These are phyloP conservation scores for Colletes gigas DNA, from an alignment of 1,140 invertebrate genomes.

Conservation along the genomic window DNA sequence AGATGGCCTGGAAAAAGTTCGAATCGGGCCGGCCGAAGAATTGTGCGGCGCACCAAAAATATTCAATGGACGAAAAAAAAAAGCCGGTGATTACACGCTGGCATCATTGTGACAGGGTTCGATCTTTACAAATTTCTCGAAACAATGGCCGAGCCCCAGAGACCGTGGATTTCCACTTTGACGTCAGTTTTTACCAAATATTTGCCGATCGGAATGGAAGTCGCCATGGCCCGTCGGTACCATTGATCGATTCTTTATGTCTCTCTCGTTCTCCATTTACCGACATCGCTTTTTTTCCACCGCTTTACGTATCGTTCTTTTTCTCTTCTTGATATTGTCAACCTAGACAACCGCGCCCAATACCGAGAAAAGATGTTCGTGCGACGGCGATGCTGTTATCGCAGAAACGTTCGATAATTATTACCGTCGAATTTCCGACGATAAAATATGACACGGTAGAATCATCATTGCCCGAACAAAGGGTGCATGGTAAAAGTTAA, in stretches of 20 bases:
- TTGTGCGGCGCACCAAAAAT: constrained; percentile 52
- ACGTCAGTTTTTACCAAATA: constrained; percentile 67
- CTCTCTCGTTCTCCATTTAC: constrained; percentile 12
- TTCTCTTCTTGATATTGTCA: neutral
- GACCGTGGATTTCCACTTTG: constrained; percentile 53
- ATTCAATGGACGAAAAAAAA: constrained; percentile 52
- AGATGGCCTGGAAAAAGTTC: constrained; percentile 49
- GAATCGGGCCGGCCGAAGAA: constrained; percentile 42
- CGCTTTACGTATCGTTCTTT: neutral
- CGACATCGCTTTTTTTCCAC: neutral
- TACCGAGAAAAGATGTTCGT: neutral
- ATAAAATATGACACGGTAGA: no score
- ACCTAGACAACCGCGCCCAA: neutral
- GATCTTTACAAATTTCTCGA: constrained; percentile 64
- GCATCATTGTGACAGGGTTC: constrained; percentile 53
- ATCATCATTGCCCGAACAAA: no score
- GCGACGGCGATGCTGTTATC: neutral
- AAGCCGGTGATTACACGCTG: constrained; percentile 51
- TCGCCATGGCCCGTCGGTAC: constrained; percentile 35
- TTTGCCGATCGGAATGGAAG: constrained; percentile 63
- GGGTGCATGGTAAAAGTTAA: no score
- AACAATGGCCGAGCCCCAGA: constrained; percentile 53
- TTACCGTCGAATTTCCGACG: no score
- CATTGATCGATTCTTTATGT: constrained; percentile 58
- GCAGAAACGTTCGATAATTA: no score